Evolutionary conservation across 2,113 vertebrate species (phyloP).

Genomic region (Helogale parvula): DNA sequence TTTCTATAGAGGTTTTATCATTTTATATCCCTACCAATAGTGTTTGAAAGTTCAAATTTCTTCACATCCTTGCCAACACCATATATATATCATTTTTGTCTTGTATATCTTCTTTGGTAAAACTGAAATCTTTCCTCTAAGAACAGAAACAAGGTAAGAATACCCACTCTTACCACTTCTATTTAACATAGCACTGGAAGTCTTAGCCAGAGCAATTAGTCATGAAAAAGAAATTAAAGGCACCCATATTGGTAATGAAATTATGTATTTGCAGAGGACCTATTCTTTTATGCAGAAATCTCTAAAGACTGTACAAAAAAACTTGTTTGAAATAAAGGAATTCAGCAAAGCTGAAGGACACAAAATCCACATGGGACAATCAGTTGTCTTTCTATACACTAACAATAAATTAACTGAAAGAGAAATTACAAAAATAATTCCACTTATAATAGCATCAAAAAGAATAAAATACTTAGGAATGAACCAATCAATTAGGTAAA

Average conservation of each 20-base stretch:
- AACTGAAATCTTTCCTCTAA: neutral
- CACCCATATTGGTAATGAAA: neutral
- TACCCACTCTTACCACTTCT: neutral
- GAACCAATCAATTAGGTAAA: neutral
- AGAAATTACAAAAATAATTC: neutral
- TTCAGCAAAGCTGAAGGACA: neutral
- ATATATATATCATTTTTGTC: neutral
- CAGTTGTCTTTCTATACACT: neutral
- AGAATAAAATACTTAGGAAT: neutral
- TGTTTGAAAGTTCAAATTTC: neutral
- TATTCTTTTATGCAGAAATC: neutral
- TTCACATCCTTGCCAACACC: neutral
- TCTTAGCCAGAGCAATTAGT: neutral
- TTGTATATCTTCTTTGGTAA: neutral
- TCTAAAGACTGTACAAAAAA: neutral
- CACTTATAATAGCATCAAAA: neutral
- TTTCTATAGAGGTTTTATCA: neutral
- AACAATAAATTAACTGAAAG: neutral
- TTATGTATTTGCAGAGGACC: neutral
- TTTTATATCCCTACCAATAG: neutral
- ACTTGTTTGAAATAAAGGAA: neutral
- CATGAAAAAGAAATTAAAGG: neutral
- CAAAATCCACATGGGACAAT: neutral
- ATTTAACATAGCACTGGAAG: neutral
- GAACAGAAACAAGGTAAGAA: neutral